Evolutionary conservation across 92 coral and sea anemone genomes (phyloP).

Genomic region (Paragorgia papillata): DNA sequence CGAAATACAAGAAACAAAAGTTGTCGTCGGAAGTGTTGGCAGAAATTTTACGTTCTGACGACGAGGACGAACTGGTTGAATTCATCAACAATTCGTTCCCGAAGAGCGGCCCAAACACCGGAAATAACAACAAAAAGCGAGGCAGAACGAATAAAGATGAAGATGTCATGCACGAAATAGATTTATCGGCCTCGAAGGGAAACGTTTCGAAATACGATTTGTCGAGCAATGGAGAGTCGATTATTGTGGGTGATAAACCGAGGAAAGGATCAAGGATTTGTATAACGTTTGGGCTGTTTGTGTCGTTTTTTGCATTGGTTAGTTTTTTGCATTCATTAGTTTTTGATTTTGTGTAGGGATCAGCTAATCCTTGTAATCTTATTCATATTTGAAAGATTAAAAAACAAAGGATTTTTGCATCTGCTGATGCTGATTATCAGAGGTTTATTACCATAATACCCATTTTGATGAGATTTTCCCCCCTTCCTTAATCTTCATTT

Average conservation of each 20-base stretch:
- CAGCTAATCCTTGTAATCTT: no score
- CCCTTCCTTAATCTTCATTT: no score
- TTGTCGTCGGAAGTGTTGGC: constrained; percentile 75
- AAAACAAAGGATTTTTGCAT: no score
- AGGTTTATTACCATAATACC: no score
- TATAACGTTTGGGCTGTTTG: constrained; percentile 62
- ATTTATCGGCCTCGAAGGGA: constrained; percentile 30
- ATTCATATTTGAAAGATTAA: no score
- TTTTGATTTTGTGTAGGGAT: no score
- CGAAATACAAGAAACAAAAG: constrained; percentile 55
- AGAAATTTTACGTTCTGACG: constrained; percentile 86
- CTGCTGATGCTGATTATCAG: no score
- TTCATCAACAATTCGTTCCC: constrained; percentile 61
- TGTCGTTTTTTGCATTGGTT: constrained; percentile 92
- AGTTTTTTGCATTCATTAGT: constrained; percentile 16
- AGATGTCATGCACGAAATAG: constrained; percentile 34
- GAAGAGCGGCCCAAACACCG: constrained; percentile 15
- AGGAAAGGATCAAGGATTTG: constrained; percentile 25
- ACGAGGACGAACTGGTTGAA: constrained; percentile 90
- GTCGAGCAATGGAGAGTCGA: constrained; percentile 26
- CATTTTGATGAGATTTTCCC: no score
- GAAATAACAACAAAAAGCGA: constrained; percentile 36
- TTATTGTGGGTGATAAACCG: constrained; percentile 26
- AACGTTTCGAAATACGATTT: constrained; percentile 43
- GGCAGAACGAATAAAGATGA: constrained; percentile 43